Conservation (phyloP, 1,140 invertebrate species). For the Lerema accius region DNA sequence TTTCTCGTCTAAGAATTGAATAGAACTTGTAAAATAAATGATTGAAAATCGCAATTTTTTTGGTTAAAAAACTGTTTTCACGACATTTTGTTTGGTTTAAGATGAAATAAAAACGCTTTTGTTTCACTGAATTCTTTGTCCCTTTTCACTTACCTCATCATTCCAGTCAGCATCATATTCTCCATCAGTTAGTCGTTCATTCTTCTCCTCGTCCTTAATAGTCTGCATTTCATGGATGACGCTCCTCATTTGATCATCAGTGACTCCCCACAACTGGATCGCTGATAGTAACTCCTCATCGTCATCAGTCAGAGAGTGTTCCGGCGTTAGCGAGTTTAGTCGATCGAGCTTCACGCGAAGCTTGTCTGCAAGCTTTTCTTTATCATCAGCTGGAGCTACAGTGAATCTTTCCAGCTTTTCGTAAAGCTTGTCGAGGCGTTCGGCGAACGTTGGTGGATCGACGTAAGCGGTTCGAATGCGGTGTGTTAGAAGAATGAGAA, state of each 20-base stretch:
- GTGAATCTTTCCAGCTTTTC: constrained; percentile 65
- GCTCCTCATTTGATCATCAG: constrained; percentile 54
- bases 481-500: constrained; percentile 49
- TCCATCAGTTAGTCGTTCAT: constrained; percentile 46
- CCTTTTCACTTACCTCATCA: constrained; percentile 73
- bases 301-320: constrained; percentile 48
- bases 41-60: too few species aligned
- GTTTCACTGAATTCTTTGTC: too few species aligned
- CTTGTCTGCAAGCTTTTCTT: constrained; percentile 42
- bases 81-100: too few species aligned
- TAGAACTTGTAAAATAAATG: too few species aligned
- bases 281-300: constrained; percentile 64
- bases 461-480: constrained; percentile 54
- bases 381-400: constrained; percentile 31
- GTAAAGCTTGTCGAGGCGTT: constrained; percentile 58
- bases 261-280: constrained; percentile 61
- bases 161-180: constrained; percentile 59
- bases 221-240: constrained; percentile 57
- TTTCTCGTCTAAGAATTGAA: too few species aligned
- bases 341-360: constrained; percentile 62
- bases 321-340: constrained; percentile 58
- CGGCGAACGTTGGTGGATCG: constrained; percentile 55
- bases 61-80: too few species aligned
- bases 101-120: too few species aligned
- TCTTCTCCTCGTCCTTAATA: constrained; percentile 53